Percentiles rank a stretch among this genome's conserved stretches.
phyloP scores from a whole-genome alignment of 2,113 vertebrate species.

The Cyphomyrus plagiostoma region DNA sequence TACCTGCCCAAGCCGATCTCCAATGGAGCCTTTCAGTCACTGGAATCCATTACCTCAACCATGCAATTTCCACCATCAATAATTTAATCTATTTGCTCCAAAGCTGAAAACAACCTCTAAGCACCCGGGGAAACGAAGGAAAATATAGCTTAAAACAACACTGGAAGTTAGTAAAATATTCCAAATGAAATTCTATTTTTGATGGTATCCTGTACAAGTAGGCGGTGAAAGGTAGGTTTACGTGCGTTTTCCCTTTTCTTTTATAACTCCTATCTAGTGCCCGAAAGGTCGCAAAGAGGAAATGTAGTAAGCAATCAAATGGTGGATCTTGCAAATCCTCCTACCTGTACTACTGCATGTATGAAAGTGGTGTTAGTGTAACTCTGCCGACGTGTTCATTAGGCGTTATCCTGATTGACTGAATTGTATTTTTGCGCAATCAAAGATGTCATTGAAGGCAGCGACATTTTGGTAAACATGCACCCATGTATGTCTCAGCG shows the following conservation, averaged over 20 bases:
- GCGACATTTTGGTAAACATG: neutral
- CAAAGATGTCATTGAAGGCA: constrained; percentile 43
- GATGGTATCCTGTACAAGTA: constrained; percentile 78
- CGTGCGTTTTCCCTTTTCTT: constrained; percentile 31
- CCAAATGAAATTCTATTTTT: constrained; percentile 74
- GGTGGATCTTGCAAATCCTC: constrained; percentile 43
- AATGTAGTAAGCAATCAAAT: constrained; percentile 54
- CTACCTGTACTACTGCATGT: constrained; percentile 42
- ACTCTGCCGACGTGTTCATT: constrained; percentile 75
- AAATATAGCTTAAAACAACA: constrained; percentile 51
- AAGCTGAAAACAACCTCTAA: constrained; percentile 62
- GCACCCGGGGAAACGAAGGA: constrained; percentile 46
- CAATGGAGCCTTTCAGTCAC: constrained; percentile 76
- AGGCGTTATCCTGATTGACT: constrained; percentile 82
- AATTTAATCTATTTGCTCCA: constrained; percentile 83
- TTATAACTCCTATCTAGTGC: constrained; percentile 35
- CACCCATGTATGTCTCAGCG: neutral
- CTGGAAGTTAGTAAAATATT: constrained; percentile 64
- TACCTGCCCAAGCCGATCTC: constrained; percentile 69
- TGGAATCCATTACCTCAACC: constrained; percentile 79
- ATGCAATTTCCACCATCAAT: constrained; percentile 97
- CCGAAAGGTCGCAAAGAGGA: constrained; percentile 21
- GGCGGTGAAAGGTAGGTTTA: constrained; percentile 78
- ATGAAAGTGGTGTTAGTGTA: constrained; percentile 59
- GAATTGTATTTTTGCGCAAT: constrained; percentile 68